Percentiles rank a stretch among this genome's conserved stretches.
phyloP scores from a whole-genome alignment of 2,888 invertebrate species.

The Caenorhabditis sp. region DNA sequence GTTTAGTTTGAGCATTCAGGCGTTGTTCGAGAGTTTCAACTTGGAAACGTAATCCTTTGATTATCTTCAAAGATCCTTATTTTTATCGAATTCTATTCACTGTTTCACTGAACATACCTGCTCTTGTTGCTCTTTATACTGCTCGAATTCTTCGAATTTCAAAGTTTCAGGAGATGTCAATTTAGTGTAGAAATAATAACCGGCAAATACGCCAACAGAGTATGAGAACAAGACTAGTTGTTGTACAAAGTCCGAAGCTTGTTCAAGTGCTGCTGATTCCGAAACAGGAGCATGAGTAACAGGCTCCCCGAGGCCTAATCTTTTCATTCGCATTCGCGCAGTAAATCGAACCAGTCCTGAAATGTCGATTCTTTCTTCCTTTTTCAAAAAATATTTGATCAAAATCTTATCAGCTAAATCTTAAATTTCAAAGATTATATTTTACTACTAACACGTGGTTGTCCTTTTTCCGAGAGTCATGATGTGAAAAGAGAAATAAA shows the following conservation, averaged over 20 bases:
- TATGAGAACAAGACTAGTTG: constrained; percentile 66
- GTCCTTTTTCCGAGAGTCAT: too few relatives aligned
- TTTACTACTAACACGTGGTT: too few relatives aligned
- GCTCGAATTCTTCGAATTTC: constrained; percentile 46
- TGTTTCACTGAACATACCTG: constrained; percentile 5
- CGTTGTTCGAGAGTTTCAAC: constrained; percentile 37
- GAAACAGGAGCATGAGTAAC: constrained; percentile 57
- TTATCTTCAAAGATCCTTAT: constrained; percentile 6
- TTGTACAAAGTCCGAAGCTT: constrained; percentile 69
- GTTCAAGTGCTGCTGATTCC: constrained; percentile 65
- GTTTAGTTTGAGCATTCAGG: constrained; percentile 26
- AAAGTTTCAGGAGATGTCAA: constrained; percentile 50
- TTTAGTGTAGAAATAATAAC: constrained; percentile 62
- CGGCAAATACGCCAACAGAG: constrained; percentile 64
- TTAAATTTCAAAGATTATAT: too few relatives aligned
- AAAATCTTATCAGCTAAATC: too few relatives aligned
- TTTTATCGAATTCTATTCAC: too few relatives aligned
- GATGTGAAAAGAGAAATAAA: too few relatives aligned
- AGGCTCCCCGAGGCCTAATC: constrained; percentile 61
- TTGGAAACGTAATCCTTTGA: constrained; percentile 35
- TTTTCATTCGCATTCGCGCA: constrained; percentile 62
- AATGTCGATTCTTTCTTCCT: neutral
- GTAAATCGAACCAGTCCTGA: constrained; percentile 59
- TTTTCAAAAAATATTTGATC: neutral
- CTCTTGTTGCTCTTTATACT: constrained; percentile 41